A percentile compares a stretch with the other conserved stretches of the same genome.
Evolutionary conservation across 37 sponge, comb jelly and placozoan genomes (phyloP).

Genomic region (Eunapius fragilis): DNA sequence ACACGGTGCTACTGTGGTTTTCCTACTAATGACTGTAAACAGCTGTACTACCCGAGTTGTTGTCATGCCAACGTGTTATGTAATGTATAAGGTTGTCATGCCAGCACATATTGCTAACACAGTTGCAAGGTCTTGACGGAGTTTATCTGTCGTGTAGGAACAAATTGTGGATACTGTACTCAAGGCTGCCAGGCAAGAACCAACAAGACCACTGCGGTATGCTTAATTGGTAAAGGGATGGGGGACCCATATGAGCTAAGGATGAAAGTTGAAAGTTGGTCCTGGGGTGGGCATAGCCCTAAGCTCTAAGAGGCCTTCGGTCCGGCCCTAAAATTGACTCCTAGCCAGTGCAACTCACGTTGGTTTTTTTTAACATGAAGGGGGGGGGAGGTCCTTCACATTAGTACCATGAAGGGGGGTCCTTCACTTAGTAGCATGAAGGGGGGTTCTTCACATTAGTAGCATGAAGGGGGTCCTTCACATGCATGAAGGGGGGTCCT

Average conservation of each 20-base stretch:
- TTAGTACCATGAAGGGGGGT: too few relatives aligned
- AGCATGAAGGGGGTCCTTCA: too few relatives aligned
- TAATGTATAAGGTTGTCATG: neutral
- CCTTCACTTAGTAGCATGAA: neutral
- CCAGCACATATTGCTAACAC: too few relatives aligned
- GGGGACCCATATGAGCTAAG: too few relatives aligned
- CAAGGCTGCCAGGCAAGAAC: slow-evolving; percentile 48
- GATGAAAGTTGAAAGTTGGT: too few relatives aligned
- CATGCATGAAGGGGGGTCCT: too few relatives aligned
- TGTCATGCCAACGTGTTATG: neutral
- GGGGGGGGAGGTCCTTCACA: neutral
- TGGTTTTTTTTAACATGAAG: neutral
- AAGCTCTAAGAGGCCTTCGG: too few relatives aligned
- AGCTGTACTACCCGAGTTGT: neutral
- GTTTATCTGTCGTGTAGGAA: slow-evolving; percentile 22
- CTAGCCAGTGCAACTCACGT: too few relatives aligned
- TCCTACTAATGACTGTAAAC: neutral
- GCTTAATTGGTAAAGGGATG: neutral
- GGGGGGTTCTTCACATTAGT: neutral
- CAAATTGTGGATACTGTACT: slow-evolving; percentile 37
- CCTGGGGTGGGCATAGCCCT: too few relatives aligned
- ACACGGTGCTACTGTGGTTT: too few relatives aligned
- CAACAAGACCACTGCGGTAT: slow-evolving; percentile 26
- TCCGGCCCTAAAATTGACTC: too few relatives aligned
- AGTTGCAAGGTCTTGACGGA: too few relatives aligned